Base-by-base conservation (phyloP, 2,797 vertebrate species). In the Pseudochirops corinnae region DNA sequence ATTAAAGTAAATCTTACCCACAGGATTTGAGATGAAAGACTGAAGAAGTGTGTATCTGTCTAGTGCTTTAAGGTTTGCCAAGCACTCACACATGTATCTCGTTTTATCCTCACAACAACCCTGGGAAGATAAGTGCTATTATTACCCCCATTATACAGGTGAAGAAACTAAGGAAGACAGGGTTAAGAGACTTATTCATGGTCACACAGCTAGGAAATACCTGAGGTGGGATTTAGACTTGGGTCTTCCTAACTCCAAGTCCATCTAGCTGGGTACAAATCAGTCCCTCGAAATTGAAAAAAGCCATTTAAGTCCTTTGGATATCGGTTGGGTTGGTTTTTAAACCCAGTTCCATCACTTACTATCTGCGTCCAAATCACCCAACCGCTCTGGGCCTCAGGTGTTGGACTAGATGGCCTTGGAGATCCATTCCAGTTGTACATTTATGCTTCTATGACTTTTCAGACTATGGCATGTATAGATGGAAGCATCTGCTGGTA, bases 381-480 rank as follows among this genome's bases (percentile, higher is more conserved):
- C 9, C 26, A 87, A 46, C 21, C 39, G 26, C n/a, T 82, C 67
- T 24, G 18, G n/a, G n/a, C 6, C n/a, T 74, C 67, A 74, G 67
- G 18, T 9, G 3, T 50, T 26, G 10, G 74, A 50, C 9, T 11
- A 87, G 74, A 50, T 24, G 21, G 1, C 24, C 74, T 46, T 87
- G 50, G 62, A 87, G 9, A 10, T 46, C 24, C 10, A 50, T 26
- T 50, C 0, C 4, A 87, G 39, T 10, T 26, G 26, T 26, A 87
- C 1, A 87, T 87, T 82, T 82, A 82, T 26, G 21, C 74, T 82
- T 82, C 74, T 50, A 5, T n/a, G 39, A 50, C 74, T 87, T 95
- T 95, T 91, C 92, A 92, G 90, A 96, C 0, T 94, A 50, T 55
- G 67, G 10, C 39, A 91, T 95, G 24, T 90, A 16, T 91, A 46